Evolutionary conservation across 2,888 invertebrate genomes (phyloP), one percentile per base, ranked within the genome.

Genomic region (Bruchidius siliquastri): DNA sequence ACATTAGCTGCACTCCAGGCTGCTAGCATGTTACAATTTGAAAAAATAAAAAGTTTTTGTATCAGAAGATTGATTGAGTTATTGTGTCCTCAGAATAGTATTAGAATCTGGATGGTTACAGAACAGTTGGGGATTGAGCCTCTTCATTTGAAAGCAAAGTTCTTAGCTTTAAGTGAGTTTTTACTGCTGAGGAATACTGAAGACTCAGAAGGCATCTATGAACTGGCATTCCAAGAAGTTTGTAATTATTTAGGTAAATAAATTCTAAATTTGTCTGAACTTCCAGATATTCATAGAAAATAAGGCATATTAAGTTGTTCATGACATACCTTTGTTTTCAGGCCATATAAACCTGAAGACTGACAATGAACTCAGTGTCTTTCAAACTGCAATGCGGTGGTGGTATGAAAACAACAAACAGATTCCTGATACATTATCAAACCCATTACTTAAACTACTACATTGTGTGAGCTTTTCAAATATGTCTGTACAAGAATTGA

Each of bases 11-110:
- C 86, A 20, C 79, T 88, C 26, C 82, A 86, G 77, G 83, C 86
- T 0, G 83, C 87, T 20, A 84, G 84, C 75, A 86, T 87, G 84
- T 80, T 88, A 68, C 87, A 88, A 78, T 87, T 88, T 76, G 79
- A 81, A 0, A 72, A 80, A 18, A 81, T 88, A 22, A 83, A 82
- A 77, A 71, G 75, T 70, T 80, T 79, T 67, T 86, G 81, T 75
- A 79, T 82, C 20, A 72, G 80, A n/a, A 77, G 76, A 77, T 72
- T 86, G 2, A 78, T 75, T 18, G 76, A 80, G 72, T 72, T 78
- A 20, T 71, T 86, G 22, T 77, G 76, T 18, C 76, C 81, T 13
- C 72, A 77, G n/a, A 84, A 83, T 76, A 85, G 85, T 74, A 71
- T 86, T 66, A 81, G 83, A 76, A 80, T 85, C 72, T 86, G 86